Percentiles rank a stretch among this genome's conserved stretches.
phyloP scores from a whole-genome alignment of 92 coral and sea anemone species.

The Parazoanthus darwini region DNA sequence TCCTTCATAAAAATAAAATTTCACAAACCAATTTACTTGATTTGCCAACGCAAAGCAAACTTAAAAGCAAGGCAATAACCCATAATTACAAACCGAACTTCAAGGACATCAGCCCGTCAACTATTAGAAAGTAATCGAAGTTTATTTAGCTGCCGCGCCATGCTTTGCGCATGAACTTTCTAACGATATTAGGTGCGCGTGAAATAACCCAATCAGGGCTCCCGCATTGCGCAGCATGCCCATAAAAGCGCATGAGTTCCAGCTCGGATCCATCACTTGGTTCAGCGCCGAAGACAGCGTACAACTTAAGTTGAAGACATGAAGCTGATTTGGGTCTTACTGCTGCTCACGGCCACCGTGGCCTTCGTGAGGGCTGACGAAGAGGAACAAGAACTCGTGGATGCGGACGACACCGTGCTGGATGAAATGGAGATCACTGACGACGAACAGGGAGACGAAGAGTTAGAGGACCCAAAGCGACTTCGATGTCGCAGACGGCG shows the following conservation, averaged over 20 bases:
- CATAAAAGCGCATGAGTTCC: background rate
- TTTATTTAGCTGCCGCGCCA: background rate
- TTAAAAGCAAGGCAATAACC: background rate
- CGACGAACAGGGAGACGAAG: background rate
- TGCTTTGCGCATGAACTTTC: background rate
- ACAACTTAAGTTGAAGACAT: slow-evolving; percentile 19
- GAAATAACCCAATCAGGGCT: background rate
- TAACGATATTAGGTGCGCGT: background rate
- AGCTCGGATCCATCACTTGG: background rate
- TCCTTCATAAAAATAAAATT: no score
- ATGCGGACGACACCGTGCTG: slow-evolving; percentile 25
- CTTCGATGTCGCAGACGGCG: background rate
- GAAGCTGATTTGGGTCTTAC: slow-evolving; percentile 52
- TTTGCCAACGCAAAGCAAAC: background rate
- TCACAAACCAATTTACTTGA: background rate
- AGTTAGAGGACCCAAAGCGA: background rate
- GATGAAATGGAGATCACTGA: background rate
- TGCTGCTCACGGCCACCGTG: slow-evolving; percentile 51
- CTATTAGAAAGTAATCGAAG: background rate
- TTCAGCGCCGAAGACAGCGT: background rate
- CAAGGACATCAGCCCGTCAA: no score
- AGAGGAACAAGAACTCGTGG: background rate
- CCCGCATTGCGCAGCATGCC: background rate
- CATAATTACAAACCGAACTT: background rate
- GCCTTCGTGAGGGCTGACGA: slow-evolving; percentile 57